Conservation (phyloP, 2,797 vertebrate species). For the Ataeniobius toweri region DNA sequence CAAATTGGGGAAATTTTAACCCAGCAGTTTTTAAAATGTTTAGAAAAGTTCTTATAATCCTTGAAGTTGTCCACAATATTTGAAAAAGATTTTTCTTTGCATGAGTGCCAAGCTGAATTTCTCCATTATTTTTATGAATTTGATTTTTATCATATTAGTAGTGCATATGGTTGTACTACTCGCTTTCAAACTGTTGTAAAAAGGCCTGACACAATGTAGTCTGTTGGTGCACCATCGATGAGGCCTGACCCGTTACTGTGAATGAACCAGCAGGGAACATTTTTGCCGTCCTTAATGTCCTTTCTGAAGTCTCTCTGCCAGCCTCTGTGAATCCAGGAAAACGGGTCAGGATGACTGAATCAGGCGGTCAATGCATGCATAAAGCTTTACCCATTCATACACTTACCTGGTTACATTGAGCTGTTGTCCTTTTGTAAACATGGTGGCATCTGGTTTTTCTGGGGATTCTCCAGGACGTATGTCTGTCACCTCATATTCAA, state of each 20-base stretch:
- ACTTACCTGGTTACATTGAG: conserved; percentile 90
- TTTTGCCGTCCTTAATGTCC: conserved; percentile 71
- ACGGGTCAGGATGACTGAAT: neutral
- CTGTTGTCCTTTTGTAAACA: conserved; percentile 86
- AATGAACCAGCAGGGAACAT: conserved; percentile 90
- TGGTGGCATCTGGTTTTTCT: conserved; percentile 89
- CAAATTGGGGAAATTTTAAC: neutral
- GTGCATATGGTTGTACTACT: neutral
- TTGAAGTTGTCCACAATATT: neutral
- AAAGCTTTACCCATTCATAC: neutral
- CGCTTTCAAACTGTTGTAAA: conserved; percentile 46
- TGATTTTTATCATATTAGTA: neutral
- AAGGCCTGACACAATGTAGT: conserved; percentile 85
- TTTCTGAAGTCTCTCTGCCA: conserved; percentile 88
- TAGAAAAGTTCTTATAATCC: neutral
- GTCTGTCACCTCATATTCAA: conserved; percentile 85
- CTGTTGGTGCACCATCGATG: conserved; percentile 83
- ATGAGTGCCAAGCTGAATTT: neutral
- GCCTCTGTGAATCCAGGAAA: conserved; percentile 77
- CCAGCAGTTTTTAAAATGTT: neutral
- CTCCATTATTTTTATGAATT: neutral
- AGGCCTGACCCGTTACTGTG: conserved; percentile 89
- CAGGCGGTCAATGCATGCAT: neutral
- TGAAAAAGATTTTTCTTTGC: conserved; percentile 4
- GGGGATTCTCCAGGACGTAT: conserved; percentile 81